phyloP scores from a whole-genome alignment of 1,140 invertebrate species.

The Teleogryllus occipitalis region DNA sequence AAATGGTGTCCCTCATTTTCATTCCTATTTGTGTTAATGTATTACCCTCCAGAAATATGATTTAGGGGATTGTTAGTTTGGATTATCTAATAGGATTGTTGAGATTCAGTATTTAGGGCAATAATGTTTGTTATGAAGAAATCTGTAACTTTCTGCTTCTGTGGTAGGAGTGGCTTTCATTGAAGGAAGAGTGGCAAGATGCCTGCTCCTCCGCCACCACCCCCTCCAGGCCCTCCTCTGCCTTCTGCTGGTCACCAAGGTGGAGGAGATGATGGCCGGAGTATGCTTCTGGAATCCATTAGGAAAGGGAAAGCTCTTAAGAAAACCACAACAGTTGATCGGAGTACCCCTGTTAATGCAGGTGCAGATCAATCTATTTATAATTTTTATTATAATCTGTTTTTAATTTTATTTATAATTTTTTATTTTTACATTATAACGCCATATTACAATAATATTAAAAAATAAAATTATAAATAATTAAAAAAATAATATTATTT shows the following conservation, averaged over 20 bases:
- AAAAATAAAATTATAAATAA: too few relatives aligned
- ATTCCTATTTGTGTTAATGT: too few relatives aligned
- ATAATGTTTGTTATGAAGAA: too few relatives aligned
- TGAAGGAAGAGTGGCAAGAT: constrained; percentile 22
- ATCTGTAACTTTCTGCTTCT: too few relatives aligned
- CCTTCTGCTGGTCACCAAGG: constrained; percentile 23
- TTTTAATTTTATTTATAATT: neutral
- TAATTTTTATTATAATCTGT: neutral
- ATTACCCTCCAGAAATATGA: too few relatives aligned
- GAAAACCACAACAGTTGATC: constrained; percentile 80
- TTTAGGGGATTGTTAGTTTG: too few relatives aligned
- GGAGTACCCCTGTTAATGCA: constrained; percentile 72
- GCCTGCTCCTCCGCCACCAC: constrained; percentile 43
- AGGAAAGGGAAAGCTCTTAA: constrained; percentile 71
- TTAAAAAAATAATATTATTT: too few relatives aligned
- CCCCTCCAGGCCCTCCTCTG: constrained; percentile 39
- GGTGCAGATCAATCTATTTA: constrained; percentile 23
- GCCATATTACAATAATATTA: too few relatives aligned
- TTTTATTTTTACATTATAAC: neutral
- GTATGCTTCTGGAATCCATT: constrained; percentile 69
- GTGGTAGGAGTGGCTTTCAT: neutral
- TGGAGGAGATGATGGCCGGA: constrained; percentile 47
- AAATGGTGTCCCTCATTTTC: too few relatives aligned
- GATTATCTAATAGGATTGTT: too few relatives aligned
- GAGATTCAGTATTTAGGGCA: too few relatives aligned